phyloP scores from a whole-genome alignment of 2,797 vertebrate genomes.

The Diglossa cyanea region DNA sequence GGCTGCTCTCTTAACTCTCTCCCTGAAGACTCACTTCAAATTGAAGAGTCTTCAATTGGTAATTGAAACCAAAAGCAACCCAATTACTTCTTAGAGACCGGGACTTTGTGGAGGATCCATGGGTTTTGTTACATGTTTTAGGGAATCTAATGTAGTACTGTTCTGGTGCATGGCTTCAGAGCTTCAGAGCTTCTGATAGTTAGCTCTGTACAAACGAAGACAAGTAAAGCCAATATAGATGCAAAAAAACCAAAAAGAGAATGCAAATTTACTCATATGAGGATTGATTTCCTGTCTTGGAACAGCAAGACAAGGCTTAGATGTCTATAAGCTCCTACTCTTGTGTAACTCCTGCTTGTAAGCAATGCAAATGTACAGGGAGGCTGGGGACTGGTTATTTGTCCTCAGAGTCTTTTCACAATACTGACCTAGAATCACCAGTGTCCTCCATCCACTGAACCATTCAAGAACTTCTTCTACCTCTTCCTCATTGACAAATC shows the following conservation, averaged over 20 bases:
- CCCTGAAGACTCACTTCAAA: background rate
- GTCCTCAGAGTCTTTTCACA: background rate
- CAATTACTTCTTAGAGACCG: background rate
- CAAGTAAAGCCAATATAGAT: background rate
- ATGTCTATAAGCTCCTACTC: background rate
- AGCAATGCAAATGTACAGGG: background rate
- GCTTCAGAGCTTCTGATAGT: conserved; percentile 6
- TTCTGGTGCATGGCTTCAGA: background rate
- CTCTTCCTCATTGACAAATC: background rate
- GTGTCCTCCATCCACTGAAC: background rate
- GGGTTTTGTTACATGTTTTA: background rate
- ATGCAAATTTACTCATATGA: background rate
- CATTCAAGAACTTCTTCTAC: background rate
- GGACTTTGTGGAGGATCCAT: background rate
- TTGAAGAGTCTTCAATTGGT: too few relatives aligned
- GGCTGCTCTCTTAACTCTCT: background rate
- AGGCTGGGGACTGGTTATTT: background rate
- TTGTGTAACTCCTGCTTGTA: background rate
- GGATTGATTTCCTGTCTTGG: background rate
- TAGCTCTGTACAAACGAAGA: background rate
- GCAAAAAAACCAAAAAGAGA: conserved; percentile 16
- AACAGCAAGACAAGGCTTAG: background rate
- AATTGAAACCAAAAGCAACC: background rate
- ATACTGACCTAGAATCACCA: background rate
- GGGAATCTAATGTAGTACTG: background rate